Percentiles rank a stretch among this genome's conserved stretches.
These are phyloP conservation scores for Colostygia pectinataria DNA, from an alignment of 2,888 invertebrate species.

Conservation along the genomic window DNA sequence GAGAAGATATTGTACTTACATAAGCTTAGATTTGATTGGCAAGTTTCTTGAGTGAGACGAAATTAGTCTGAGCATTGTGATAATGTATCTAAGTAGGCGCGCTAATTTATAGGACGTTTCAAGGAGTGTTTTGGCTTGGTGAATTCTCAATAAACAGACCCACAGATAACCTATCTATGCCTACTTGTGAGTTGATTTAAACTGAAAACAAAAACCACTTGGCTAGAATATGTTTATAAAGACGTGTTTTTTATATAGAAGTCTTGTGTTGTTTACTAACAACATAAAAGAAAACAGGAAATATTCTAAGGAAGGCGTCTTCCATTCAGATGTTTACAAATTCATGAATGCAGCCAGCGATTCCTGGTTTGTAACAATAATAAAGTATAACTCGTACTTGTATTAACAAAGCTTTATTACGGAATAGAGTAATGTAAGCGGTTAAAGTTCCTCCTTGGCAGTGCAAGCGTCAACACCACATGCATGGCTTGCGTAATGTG, in stretches of 20 bases:
- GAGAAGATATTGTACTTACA: too few relatives aligned
- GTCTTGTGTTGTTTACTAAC: neutral
- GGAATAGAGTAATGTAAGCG: constrained; percentile 41
- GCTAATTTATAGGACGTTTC: too few relatives aligned
- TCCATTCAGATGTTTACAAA: constrained; percentile 4
- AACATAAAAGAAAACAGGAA: constrained; percentile 13
- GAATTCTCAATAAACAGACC: too few relatives aligned
- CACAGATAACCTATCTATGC: too few relatives aligned
- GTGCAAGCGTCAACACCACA: constrained; percentile 35
- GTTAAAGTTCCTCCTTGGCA: constrained; percentile 61
- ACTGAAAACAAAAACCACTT: neutral
- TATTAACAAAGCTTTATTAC: constrained; percentile 24
- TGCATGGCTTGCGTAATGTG: constrained; percentile 55
- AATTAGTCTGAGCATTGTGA: too few relatives aligned
- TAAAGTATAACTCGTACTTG: constrained; percentile 2
- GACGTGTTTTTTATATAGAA: too few relatives aligned
- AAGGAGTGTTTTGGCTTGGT: too few relatives aligned
- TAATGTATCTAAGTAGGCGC: too few relatives aligned
- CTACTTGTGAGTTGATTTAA: too few relatives aligned
- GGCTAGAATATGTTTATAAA: too few relatives aligned
- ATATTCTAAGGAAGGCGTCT: constrained; percentile 13
- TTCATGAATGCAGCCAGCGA: constrained; percentile 21
- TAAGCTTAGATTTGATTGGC: neutral
- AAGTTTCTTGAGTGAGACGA: too few relatives aligned
- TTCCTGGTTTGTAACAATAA: constrained; percentile 19